These are phyloP conservation scores for Aphelocoma californica DNA, from an alignment of 2,797 vertebrate genomes.

Conservation along the genomic window DNA sequence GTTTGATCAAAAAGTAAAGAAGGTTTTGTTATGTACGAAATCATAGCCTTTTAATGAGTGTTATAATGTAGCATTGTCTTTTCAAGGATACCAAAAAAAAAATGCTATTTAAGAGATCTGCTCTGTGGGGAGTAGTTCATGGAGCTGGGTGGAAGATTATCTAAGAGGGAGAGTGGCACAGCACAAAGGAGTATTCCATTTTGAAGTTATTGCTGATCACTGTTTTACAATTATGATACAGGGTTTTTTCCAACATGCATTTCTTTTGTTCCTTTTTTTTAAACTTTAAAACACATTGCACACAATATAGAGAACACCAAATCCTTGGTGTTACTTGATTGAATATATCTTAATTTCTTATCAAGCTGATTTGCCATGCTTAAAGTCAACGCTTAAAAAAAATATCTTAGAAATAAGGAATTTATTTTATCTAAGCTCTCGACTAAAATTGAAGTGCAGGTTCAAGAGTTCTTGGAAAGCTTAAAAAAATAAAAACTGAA, in stretches of 20 bases:
- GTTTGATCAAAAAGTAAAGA: background rate
- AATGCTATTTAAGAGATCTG: background rate
- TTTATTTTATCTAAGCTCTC: slow-evolving; percentile 53
- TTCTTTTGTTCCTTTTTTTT: background rate
- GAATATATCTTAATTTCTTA: background rate
- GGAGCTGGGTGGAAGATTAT: background rate
- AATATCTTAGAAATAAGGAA: slow-evolving; percentile 35
- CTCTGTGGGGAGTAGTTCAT: background rate
- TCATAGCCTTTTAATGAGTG: background rate
- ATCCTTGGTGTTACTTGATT: background rate
- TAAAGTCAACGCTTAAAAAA: background rate
- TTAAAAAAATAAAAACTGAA: slow-evolving; percentile 71
- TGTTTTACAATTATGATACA: background rate
- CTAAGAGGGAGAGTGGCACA: background rate
- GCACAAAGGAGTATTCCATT: background rate
- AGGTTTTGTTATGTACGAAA: background rate
- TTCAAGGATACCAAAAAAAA: background rate
- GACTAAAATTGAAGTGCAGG: slow-evolving; percentile 57
- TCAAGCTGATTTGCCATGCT: background rate
- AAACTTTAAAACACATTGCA: background rate
- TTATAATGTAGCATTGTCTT: background rate
- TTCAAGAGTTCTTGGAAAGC: slow-evolving; percentile 76
- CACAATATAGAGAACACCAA: background rate
- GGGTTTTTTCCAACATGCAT: background rate
- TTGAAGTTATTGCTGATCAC: background rate